phyloP scores from a whole-genome alignment of 1,140 invertebrate genomes.

The Drosophila nasuta region DNA sequence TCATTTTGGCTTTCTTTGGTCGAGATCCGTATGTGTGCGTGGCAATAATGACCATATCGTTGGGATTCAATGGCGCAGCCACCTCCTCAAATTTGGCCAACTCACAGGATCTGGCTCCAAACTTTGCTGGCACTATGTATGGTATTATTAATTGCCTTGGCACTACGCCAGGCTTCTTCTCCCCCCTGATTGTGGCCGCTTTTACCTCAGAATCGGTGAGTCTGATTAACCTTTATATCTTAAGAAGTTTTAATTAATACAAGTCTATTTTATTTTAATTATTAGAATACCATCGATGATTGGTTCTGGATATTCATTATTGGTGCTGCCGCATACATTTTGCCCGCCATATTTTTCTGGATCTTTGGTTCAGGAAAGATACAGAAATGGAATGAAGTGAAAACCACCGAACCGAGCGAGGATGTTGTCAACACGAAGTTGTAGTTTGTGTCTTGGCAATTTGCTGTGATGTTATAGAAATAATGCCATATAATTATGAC shows the following conservation, averaged over 20 bases:
- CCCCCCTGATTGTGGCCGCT: constrained; percentile 89
- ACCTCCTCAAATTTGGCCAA: constrained; percentile 93
- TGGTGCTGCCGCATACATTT: constrained; percentile 89
- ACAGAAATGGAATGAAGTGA: constrained; percentile 88
- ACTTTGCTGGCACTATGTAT: constrained; percentile 91
- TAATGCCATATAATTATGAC: constrained; percentile 67
- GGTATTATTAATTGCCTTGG: constrained; percentile 91
- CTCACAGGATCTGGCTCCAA: constrained; percentile 89
- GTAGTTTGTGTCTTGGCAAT: constrained; percentile 61
- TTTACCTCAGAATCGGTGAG: constrained; percentile 88
- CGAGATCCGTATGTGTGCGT: constrained; percentile 88
- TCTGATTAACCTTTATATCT: background rate
- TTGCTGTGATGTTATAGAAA: constrained; percentile 72
- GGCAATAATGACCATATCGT: constrained; percentile 89
- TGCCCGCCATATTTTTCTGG: constrained; percentile 89
- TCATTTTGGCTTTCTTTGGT: constrained; percentile 88
- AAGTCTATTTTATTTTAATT: background rate
- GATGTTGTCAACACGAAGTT: constrained; percentile 83
- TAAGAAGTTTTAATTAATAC: background rate
- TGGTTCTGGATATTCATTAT: constrained; percentile 93
- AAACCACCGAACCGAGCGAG: constrained; percentile 60
- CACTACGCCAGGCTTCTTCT: constrained; percentile 90
- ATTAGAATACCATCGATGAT: constrained; percentile 90
- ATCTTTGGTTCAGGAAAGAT: constrained; percentile 88
- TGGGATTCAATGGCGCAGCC: constrained; percentile 93